Base-by-base conservation (phyloP, 92 coral and sea anemone genomes). In the Epizoanthus illoricatus region DNA sequence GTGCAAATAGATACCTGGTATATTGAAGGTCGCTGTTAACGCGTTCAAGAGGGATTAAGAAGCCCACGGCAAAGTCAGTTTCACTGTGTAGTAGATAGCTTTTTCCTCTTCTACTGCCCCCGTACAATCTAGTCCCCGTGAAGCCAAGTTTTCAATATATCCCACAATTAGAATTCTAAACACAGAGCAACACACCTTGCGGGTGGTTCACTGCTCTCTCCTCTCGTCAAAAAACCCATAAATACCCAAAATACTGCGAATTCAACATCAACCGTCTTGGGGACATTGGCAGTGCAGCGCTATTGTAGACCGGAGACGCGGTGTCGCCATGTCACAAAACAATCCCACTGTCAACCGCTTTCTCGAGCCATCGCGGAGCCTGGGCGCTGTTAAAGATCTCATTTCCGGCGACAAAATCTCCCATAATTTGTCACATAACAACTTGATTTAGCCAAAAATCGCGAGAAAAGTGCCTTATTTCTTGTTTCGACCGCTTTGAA, bases 261-360 rank as follows among this genome's bases (percentile, higher is more conserved):
- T 85, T 88, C 92, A 90, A 88, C 91, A 93, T 91, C 84, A 90
- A 75, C 98, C 89, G 80, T 86, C 93, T 86, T 85, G 84, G 90
- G 83, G 97, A 85, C 86, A 90, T 81, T 88, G 89, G 95, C 76
- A 81, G 88, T 87, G 84, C 79, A 75, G 82, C 85, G 83, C 84
- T 83, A 69, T 89, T 84, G 91, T 94, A 85, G 91, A 81, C 19
- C 88, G 99, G 99, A 92, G 98, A 89, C 99, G 87, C 79, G 76
- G 58, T 87, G 99, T 94, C 99, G 89, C 94, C 97, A 78, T 71
- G 74, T 78, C 87, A 90, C 92, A 92, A 92, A 92, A 91, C 90
- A 90, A 80, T 58, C 76, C 40, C 59, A 91, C 90, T 85, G 94
- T 88, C 94, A 88, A 86, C 92, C 74, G 94, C 84, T 52, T n/a